Evolutionary conservation across 2,113 vertebrate species (phyloP).

Genomic region (Noctilio leporinus): DNA sequence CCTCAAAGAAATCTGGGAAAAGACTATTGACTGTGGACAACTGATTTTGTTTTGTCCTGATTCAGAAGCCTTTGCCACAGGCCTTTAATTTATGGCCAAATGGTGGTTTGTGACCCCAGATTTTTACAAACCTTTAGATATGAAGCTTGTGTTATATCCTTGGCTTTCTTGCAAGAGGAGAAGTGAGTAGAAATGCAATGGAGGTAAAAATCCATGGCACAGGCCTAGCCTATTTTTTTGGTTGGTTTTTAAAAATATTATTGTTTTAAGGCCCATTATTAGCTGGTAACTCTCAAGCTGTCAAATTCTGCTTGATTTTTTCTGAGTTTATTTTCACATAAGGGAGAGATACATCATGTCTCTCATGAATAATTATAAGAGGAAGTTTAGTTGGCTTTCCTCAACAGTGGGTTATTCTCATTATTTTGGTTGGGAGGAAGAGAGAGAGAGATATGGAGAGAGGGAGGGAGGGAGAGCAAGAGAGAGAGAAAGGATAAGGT

Average conservation of each 20-base stretch:
- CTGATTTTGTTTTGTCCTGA: constrained; percentile 39
- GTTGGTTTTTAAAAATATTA: neutral
- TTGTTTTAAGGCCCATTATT: neutral
- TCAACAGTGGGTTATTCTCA: neutral
- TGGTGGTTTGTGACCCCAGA: neutral
- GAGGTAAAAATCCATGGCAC: neutral
- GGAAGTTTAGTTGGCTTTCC: neutral
- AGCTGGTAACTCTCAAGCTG: neutral
- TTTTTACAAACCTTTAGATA: neutral
- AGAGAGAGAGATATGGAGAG: neutral
- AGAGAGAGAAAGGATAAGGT: neutral
- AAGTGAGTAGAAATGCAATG: neutral
- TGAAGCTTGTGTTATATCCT: neutral
- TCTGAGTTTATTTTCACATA: neutral
- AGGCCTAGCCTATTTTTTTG: neutral
- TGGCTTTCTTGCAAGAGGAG: neutral
- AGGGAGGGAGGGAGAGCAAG: neutral
- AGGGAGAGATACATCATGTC: neutral
- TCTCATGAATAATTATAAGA: neutral
- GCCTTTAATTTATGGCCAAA: constrained; percentile 66
- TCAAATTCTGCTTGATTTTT: neutral
- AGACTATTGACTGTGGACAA: constrained; percentile 53
- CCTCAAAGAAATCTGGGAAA: constrained; percentile 70
- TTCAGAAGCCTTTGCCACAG: constrained; percentile 57
- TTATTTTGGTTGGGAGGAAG: neutral